These are phyloP conservation scores for Spilogale gracilis DNA, from an alignment of 2,113 vertebrate genomes.

Conservation along the genomic window DNA sequence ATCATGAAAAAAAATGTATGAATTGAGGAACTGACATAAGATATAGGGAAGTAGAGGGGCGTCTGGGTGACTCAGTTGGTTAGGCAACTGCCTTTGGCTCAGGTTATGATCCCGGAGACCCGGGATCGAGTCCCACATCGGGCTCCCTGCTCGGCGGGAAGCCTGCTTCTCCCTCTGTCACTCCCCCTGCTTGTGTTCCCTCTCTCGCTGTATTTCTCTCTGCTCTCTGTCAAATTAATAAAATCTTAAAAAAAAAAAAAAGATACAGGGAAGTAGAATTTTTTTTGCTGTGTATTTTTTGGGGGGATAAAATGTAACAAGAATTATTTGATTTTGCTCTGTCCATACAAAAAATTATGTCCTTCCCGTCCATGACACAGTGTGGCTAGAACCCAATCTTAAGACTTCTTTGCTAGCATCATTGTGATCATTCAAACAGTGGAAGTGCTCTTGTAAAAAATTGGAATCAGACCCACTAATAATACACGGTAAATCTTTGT, in stretches of 20 bases:
- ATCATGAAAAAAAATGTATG: not conserved
- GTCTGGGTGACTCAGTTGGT: no score
- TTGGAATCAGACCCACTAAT: not conserved
- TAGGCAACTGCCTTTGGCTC: no score
- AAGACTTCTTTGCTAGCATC: slow-evolving; percentile 25
- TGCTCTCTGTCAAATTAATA: no score
- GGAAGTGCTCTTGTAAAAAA: slow-evolving; percentile 19
- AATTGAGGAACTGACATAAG: not conserved
- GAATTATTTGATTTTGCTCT: slow-evolving; percentile 55
- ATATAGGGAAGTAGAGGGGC: not conserved
- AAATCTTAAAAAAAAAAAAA: no score
- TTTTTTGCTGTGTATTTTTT: not conserved
- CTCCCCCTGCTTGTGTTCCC: no score
- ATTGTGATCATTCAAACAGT: slow-evolving; percentile 11
- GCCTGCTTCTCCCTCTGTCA: no score
- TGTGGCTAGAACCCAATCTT: not conserved
- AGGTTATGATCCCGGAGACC: no score
- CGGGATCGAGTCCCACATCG: no score
- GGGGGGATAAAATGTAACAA: not conserved
- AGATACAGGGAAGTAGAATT: not conserved
- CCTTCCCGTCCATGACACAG: not conserved
- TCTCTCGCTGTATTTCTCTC: no score
- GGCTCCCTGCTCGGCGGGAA: no score
- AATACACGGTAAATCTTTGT: not conserved
- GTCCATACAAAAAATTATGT: not conserved